Percentiles rank a stretch among this genome's conserved stretches.
Evolutionary conservation across 2,113 vertebrate species (phyloP).

Genomic region (Reinhardtius hippoglossoides): DNA sequence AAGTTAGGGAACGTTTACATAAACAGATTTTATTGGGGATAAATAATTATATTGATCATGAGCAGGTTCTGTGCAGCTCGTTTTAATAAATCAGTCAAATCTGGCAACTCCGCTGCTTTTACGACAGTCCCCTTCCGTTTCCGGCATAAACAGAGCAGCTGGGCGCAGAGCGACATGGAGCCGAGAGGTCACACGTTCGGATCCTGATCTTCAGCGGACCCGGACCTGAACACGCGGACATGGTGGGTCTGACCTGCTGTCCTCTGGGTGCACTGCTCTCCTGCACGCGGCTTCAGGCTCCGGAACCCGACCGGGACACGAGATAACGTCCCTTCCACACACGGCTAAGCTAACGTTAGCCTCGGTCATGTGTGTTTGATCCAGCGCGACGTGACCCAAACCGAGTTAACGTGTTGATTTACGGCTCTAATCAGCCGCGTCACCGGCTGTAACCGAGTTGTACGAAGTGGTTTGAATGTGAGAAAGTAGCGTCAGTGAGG

Average conservation of each 20-base stretch:
- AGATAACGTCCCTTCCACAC: not conserved
- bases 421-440: no score
- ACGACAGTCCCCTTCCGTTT: constrained; percentile 64
- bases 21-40: no score
- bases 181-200: constrained; percentile 75
- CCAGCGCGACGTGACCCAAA: no score
- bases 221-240: constrained; percentile 48
- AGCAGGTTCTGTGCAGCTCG: not conserved
- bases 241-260: constrained; percentile 56
- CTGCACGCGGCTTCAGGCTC: not conserved
- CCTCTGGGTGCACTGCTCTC: fast-evolving
- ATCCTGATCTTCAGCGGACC: constrained; percentile 11
- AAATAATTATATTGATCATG: no score
- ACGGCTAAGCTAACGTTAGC: constrained; percentile 68
- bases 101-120: constrained; percentile 3
- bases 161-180: constrained; percentile 32
- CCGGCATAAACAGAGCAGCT: constrained; percentile 51
- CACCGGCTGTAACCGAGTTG: no score
- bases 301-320: fast-evolving
- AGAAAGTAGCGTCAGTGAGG: no score
- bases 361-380: not conserved
- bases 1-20: no score
- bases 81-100: not conserved
- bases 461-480: no score
- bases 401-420: no score